Evolutionary conservation across 2,797 vertebrate species (phyloP).

Genomic region (Tinamus major): DNA sequence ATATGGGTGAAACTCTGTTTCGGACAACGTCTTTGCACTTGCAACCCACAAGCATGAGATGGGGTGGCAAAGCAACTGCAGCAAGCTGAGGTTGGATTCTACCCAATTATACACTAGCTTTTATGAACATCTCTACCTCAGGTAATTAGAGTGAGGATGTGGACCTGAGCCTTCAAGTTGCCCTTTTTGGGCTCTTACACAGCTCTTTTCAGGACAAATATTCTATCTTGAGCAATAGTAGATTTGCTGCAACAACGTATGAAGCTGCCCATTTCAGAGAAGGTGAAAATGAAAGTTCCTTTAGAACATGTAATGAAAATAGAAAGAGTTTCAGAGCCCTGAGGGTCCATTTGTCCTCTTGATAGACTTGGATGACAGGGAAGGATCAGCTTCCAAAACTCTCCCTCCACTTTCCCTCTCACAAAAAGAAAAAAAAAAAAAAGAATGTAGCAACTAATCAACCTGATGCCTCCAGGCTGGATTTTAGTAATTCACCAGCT

Average conservation of each 20-base stretch:
- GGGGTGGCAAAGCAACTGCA: not conserved
- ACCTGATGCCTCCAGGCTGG: not conserved
- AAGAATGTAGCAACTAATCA: not conserved
- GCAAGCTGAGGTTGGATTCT: rapidly evolving
- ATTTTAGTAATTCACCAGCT: not conserved
- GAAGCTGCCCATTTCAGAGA: not conserved
- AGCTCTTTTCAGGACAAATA: not conserved
- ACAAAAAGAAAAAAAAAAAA: not conserved
- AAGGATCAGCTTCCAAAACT: not conserved
- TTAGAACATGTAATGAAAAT: not conserved
- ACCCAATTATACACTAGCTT: not conserved
- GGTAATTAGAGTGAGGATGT: not conserved
- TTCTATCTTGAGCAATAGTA: not conserved
- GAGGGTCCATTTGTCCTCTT: not conserved
- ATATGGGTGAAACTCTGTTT: not conserved
- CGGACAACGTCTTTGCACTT: not conserved
- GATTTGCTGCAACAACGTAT: not conserved
- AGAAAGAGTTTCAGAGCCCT: not conserved
- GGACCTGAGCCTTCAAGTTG: not conserved
- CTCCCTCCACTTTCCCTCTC: not conserved
- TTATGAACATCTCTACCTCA: not conserved
- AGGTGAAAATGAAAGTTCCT: not conserved
- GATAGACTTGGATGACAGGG: not conserved
- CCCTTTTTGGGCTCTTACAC: not conserved
- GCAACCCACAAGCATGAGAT: rapidly evolving